These are phyloP conservation scores for Tolmerus cingulatus DNA, from an alignment of 2,888 invertebrate genomes.

Conservation along the genomic window DNA sequence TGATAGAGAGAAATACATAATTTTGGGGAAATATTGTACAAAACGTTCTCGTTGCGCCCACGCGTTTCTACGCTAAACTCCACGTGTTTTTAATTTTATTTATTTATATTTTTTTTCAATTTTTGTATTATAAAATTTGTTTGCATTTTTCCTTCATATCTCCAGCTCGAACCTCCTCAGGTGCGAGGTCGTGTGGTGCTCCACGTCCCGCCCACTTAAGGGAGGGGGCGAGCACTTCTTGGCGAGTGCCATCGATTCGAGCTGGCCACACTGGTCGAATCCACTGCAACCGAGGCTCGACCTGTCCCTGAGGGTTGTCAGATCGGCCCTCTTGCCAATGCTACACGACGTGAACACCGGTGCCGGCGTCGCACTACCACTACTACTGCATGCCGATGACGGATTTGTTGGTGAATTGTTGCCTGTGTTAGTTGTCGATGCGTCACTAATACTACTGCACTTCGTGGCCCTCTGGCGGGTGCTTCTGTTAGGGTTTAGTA, in stretches of 20 bases:
- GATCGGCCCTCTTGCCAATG: neutral
- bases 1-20: constrained; percentile 33
- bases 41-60: constrained; percentile 8
- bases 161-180: constrained; percentile 73
- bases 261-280: constrained; percentile 22
- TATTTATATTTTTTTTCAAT: neutral
- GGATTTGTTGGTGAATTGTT: constrained; percentile 34
- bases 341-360: neutral
- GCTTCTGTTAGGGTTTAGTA: constrained; percentile 43
- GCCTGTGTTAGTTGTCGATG: constrained; percentile 48
- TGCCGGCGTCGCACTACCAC: neutral
- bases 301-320: constrained; percentile 22
- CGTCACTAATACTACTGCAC: constrained; percentile 47
- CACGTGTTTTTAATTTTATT: neutral
- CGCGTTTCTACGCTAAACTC: neutral
- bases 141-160: constrained; percentile 51
- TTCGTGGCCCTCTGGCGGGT: constrained; percentile 43
- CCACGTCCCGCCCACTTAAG: constrained; percentile 77
- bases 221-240: constrained; percentile 64
- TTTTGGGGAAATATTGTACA: constrained; percentile 33
- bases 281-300: constrained; percentile 10
- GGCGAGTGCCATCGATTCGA: constrained; percentile 18
- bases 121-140: neutral
- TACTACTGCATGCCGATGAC: neutral
- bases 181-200: constrained; percentile 63